Evolutionary conservation across 2,113 vertebrate genomes (phyloP).

Genomic region (Cheirogaleus medius): DNA sequence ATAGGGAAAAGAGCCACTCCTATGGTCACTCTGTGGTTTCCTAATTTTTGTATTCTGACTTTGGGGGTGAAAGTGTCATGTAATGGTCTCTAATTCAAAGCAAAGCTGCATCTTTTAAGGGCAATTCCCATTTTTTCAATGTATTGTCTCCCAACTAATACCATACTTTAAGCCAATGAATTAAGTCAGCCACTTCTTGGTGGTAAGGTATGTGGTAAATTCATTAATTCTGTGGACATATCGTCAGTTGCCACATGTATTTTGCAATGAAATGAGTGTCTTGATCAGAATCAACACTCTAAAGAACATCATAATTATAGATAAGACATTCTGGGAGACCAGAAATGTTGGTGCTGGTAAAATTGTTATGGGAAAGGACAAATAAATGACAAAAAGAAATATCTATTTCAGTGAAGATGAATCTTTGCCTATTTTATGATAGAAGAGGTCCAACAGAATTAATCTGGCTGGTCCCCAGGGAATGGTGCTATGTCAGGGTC

Average conservation of each 20-base stretch:
- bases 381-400: not conserved
- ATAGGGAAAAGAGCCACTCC: not conserved
- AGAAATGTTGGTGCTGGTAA: not conserved
- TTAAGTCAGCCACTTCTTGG: not conserved
- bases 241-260: not conserved
- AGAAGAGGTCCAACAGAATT: not conserved
- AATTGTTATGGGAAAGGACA: not conserved
- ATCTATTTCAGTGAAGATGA: not conserved
- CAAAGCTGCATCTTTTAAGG: not conserved
- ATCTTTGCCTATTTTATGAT: not conserved
- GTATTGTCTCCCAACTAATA: not conserved
- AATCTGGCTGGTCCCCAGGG: not conserved
- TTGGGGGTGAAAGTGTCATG: not conserved
- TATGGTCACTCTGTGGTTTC: not conserved
- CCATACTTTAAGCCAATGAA: not conserved
- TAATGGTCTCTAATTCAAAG: not conserved
- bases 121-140: not conserved
- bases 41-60: not conserved
- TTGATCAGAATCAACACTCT: not conserved
- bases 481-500: not conserved
- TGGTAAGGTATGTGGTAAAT: not conserved
- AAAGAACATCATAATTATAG: not conserved
- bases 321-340: not conserved
- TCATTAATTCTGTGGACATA: not conserved
- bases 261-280: not conserved